Base-by-base conservation (phyloP, 1,140 invertebrate genomes). In the Paracyclopina nana region DNA sequence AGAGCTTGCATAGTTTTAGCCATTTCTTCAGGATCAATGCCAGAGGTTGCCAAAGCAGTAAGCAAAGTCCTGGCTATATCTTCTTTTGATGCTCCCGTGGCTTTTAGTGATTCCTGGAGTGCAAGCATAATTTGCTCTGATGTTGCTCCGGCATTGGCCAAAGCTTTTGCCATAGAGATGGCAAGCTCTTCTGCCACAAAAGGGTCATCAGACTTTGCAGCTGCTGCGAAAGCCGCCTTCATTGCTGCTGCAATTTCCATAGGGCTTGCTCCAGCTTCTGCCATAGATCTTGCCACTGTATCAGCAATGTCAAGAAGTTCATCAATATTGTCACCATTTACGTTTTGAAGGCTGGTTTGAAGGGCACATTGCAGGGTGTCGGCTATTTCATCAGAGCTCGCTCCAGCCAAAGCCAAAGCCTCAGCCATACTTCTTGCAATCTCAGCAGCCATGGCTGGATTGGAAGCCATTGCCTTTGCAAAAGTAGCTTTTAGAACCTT, bases 1-100 rank as follows among this genome's bases (percentile, higher is more conserved):
- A 24, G 6, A 42, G 28, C 18, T 30, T 50, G 30, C 30, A 50
- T 50, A 38, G 48, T 50, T 50, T 50, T 38, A 20, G 48, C 48
- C 31, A 38, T 50, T 18, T 30, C 16, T n/a, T 41, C 16, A 4
- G 48, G 25, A 30, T n/a, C 14, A 14, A 29, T 31, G 4, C 48
- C 48, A 40, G n/a, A 18, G 12, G 29, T 18, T 16, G 48, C 48
- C 18, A 50, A 18, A 2, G 48, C 48, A 18, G 16, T 25, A 12
- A 50, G 4, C 18, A 38, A 18, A 18, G n/a, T 16, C 16, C 11
- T 11, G 2, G 48, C 48, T 2, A 38, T 18, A 9, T 50, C 48
- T 6, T 50, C 31, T 20, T 41, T 18, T 4, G 48, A 50, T 3
- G 18, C n/a, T 3, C 48, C 48, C 22, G 25, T 20, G 14, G 8